phyloP scores from a whole-genome alignment of 2,797 vertebrate species.

The Xenops minutus region DNA sequence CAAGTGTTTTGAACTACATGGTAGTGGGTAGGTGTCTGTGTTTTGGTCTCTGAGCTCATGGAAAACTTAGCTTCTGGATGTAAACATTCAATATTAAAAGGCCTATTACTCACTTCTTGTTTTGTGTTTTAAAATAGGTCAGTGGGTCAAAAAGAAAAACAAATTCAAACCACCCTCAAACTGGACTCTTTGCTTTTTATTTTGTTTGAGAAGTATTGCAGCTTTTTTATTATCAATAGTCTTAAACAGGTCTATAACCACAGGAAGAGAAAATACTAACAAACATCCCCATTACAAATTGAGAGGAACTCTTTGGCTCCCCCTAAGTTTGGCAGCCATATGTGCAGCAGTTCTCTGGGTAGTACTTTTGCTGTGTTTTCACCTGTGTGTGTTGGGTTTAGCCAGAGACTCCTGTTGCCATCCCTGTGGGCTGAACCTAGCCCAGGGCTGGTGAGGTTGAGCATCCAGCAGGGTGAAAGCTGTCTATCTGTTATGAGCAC shows the following conservation, averaged over 20 bases:
- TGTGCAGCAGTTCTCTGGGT: neutral
- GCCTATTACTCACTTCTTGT: neutral
- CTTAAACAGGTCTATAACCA: neutral
- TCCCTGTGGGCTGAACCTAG: neutral
- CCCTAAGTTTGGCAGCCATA: neutral
- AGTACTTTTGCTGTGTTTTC: neutral
- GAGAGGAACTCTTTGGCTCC: neutral
- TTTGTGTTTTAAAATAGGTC: neutral
- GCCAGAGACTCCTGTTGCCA: neutral
- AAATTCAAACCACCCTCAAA: neutral
- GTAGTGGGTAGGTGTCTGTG: neutral
- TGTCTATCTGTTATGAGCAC: neutral
- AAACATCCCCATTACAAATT: neutral
- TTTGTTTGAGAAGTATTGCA: neutral
- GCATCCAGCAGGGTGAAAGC: neutral
- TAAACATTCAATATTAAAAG: neutral
- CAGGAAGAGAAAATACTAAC: neutral
- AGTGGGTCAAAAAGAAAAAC: neutral
- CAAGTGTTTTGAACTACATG: neutral
- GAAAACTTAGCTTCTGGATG: neutral
- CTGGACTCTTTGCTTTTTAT: rapidly evolving
- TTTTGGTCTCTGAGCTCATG: neutral
- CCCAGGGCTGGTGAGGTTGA: neutral
- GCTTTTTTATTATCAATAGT: neutral
- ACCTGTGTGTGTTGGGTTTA: rapidly evolving